Percentiles rank a stretch among this genome's conserved stretches.
Evolutionary conservation across 2,113 vertebrate species (phyloP).

Genomic region (Plestiodon gilberti): DNA sequence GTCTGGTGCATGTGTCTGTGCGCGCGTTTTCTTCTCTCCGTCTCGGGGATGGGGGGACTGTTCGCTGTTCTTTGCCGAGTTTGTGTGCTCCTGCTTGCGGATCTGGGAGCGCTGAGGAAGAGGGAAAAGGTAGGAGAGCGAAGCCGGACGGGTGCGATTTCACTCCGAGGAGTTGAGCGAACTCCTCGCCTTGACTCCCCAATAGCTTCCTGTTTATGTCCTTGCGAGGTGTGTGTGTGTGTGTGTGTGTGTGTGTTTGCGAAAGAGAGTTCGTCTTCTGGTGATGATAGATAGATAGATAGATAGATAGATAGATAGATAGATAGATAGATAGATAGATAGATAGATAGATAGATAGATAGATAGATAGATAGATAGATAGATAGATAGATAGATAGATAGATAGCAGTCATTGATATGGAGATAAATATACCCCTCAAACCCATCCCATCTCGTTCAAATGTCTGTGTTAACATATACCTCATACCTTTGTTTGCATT

Average conservation of each 20-base stretch:
- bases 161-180: conserved; percentile 70
- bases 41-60: conserved; percentile 50
- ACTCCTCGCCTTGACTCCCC: conserved; percentile 72
- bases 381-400: conserved; percentile 34
- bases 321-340: neutral
- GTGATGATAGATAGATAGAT: neutral
- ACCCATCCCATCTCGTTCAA: neutral
- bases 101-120: conserved; percentile 35
- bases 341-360: conserved; percentile 19
- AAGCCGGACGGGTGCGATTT: conserved; percentile 42
- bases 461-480: neutral
- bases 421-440: neutral
- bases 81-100: conserved; percentile 70
- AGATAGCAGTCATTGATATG: neutral
- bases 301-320: conserved; percentile 3
- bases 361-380: neutral
- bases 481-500: conserved; percentile 49
- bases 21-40: neutral
- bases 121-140: conserved; percentile 50
- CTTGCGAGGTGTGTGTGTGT: conserved; percentile 58
- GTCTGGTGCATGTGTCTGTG: neutral
- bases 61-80: conserved; percentile 73
- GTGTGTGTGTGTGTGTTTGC: conserved; percentile 59
- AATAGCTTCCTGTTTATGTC: conserved; percentile 46
- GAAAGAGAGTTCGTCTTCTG: neutral